These are phyloP conservation scores for Torymus texanus DNA, from an alignment of 2,888 invertebrate species.

Conservation along the genomic window DNA sequence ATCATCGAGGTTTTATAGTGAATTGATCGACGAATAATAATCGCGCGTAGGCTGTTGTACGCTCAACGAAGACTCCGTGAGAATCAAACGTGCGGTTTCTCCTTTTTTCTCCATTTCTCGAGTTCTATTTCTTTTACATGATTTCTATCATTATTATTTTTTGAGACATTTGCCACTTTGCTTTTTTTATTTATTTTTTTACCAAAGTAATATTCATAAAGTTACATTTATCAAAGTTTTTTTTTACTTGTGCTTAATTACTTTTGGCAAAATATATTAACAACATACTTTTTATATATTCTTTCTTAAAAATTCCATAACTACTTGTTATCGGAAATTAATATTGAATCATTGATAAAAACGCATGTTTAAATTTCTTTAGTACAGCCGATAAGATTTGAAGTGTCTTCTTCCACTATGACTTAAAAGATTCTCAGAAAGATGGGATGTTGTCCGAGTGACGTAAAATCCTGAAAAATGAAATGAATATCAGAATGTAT, in stretches of 20 bases:
- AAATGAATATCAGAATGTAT: neutral
- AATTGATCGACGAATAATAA: slow-evolving; percentile 57
- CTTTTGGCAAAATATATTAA: neutral
- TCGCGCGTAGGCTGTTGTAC: slow-evolving; percentile 23
- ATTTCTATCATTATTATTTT: too few species aligned
- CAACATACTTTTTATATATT: too few species aligned
- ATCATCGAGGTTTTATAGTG: slow-evolving; percentile 56
- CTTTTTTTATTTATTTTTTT: neutral
- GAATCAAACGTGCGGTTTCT: slow-evolving; percentile 23
- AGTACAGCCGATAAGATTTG: slow-evolving; percentile 22
- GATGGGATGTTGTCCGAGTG: neutral
- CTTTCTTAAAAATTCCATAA: too few species aligned
- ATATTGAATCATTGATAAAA: slow-evolving; percentile 40
- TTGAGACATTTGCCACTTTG: neutral
- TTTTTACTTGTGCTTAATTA: neutral
- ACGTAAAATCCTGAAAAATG: slow-evolving; percentile 34
- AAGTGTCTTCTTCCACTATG: slow-evolving; percentile 18
- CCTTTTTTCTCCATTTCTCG: neutral
- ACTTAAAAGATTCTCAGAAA: slow-evolving; percentile 26
- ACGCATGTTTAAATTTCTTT: slow-evolving; percentile 35
- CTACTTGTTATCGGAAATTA: slow-evolving; percentile 21
- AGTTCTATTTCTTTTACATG: neutral
- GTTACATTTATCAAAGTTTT: neutral
- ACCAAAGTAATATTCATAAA: neutral
- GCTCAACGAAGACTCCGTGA: slow-evolving; percentile 15